A percentile compares a stretch with the other conserved stretches of the same genome.
These are phyloP conservation scores for Apomyelois bistriatella DNA, from an alignment of 2,888 invertebrate genomes.

Conservation along the genomic window DNA sequence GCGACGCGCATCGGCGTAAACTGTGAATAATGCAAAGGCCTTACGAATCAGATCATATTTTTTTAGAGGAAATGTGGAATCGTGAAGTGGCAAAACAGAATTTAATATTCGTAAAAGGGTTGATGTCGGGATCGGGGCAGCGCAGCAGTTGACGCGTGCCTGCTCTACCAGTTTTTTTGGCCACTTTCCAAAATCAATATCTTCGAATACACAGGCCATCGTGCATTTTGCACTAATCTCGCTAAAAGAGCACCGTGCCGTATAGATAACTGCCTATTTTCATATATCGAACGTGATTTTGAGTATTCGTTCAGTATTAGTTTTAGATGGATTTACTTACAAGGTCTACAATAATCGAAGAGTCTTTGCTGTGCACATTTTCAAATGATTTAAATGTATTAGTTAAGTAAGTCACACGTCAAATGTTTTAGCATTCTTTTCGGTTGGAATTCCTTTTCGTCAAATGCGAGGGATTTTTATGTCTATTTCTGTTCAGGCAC, in stretches of 20 bases:
- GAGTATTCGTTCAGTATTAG: too few relatives aligned
- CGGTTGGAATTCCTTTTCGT: neutral
- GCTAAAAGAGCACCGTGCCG: conserved; percentile 47
- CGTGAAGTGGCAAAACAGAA: conserved; percentile 79
- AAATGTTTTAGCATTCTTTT: too few relatives aligned
- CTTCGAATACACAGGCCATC: conserved; percentile 71
- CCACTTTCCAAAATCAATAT: conserved; percentile 78
- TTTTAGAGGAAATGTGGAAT: conserved; percentile 68
- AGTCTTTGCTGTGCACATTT: too few relatives aligned
- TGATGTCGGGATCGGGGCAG: conserved; percentile 72
- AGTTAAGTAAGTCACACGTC: too few relatives aligned
- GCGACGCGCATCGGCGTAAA: conserved; percentile 44
- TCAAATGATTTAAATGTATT: neutral
- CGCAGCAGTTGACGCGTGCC: conserved; percentile 76
- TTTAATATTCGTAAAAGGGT: conserved; percentile 81
- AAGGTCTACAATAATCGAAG: too few relatives aligned
- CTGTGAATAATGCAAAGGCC: conserved; percentile 65
- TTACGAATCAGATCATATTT: conserved; percentile 67
- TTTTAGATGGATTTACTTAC: too few relatives aligned
- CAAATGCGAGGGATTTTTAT: neutral
- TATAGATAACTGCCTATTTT: conserved; percentile 26
- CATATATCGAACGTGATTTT: too few relatives aligned
- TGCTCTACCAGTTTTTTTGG: conserved; percentile 75
- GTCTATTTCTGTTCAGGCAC: conserved; percentile 1
- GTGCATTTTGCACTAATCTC: conserved; percentile 74